Evolutionary conservation across 2,797 vertebrate species (phyloP).

Genomic region (Sebastes melanostomus): DNA sequence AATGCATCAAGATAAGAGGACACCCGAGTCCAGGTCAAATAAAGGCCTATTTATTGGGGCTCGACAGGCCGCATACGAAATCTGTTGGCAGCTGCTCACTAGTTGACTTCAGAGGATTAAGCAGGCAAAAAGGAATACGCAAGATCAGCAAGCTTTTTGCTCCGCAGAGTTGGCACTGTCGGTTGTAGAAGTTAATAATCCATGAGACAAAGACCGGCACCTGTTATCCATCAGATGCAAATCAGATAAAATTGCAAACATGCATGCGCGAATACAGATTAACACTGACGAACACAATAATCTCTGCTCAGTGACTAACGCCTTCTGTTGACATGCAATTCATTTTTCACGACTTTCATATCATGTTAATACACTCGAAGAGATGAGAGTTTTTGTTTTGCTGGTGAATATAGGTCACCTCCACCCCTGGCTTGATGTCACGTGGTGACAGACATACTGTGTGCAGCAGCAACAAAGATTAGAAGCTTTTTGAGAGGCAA

Average conservation of each 20-base stretch:
- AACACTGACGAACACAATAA: constrained; percentile 26
- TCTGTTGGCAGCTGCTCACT: constrained; percentile 67
- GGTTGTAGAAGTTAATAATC: constrained; percentile 57
- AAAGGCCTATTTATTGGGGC: constrained; percentile 69
- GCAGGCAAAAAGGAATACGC: constrained; percentile 69
- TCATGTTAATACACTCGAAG: constrained; percentile 32
- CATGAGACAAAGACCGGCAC: constrained; percentile 54
- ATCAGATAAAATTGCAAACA: constrained; percentile 39
- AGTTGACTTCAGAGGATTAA: constrained; percentile 74
- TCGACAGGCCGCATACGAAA: constrained; percentile 59
- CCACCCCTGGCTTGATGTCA: constrained; percentile 46
- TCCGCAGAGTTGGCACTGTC: constrained; percentile 31
- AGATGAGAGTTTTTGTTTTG: constrained; percentile 52
- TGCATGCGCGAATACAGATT: constrained; percentile 4
- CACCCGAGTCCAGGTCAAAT: constrained; percentile 67
- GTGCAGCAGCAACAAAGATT: constrained; percentile 58
- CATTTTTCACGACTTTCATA: constrained; percentile 36
- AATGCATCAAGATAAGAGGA: constrained; percentile 73
- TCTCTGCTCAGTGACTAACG: constrained; percentile 15
- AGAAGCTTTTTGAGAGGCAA: constrained; percentile 39
- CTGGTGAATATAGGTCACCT: constrained; percentile 67
- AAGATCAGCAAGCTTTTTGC: constrained; percentile 71
- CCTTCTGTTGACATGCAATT: constrained; percentile 42
- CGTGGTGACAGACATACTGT: constrained; percentile 52
- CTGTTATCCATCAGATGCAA: constrained; percentile 49